phyloP scores from a whole-genome alignment of 2,797 vertebrate genomes.

The Petrocephalus schoutedeni region DNA sequence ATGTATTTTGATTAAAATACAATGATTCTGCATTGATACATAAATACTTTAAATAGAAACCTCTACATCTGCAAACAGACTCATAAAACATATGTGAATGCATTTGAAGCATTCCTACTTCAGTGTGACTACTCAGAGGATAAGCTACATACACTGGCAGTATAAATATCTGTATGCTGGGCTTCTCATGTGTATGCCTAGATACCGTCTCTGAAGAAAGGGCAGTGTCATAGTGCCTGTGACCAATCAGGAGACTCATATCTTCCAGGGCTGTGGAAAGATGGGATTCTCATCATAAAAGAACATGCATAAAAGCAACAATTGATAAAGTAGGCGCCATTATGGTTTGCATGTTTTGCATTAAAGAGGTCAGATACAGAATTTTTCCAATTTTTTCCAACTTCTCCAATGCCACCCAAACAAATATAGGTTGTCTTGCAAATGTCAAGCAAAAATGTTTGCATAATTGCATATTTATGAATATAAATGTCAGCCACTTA shows the following conservation, averaged over 20 bases:
- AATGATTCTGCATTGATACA: background rate
- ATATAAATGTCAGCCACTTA: slow-evolving; percentile 7
- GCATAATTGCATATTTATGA: background rate
- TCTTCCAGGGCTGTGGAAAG: background rate
- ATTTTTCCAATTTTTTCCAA: background rate
- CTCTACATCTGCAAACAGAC: background rate
- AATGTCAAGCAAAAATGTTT: background rate
- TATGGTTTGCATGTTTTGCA: background rate
- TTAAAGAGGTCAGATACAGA: background rate
- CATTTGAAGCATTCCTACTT: background rate
- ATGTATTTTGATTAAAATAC: background rate
- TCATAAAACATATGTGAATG: background rate
- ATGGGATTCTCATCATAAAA: background rate
- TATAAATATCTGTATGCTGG: background rate
- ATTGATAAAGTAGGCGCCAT: background rate
- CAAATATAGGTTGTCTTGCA: background rate
- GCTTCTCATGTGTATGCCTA: background rate
- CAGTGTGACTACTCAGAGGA: background rate
- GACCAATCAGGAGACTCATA: background rate
- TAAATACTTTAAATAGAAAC: background rate
- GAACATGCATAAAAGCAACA: background rate
- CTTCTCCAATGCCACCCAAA: background rate
- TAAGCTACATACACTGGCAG: background rate
- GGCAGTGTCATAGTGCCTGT: background rate
- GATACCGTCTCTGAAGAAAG: background rate